Conservation (phyloP, 2,113 vertebrate genomes). For the Oostethus manadensis region DNA sequence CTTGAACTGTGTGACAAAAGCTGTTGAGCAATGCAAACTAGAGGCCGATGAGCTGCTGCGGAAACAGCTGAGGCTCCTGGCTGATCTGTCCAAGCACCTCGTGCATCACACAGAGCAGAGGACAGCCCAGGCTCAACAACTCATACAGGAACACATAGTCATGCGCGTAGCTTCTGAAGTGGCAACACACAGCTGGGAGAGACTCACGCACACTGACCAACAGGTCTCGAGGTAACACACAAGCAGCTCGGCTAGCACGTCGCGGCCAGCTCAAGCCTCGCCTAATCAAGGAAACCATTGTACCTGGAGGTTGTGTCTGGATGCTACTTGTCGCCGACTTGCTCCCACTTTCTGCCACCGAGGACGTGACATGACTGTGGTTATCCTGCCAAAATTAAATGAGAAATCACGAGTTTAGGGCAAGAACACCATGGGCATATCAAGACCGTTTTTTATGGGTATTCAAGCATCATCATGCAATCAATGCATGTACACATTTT, state of each 20-base stretch:
- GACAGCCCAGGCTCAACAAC: conserved; percentile 85
- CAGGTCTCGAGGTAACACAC: conserved; percentile 74
- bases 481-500: too few species aligned
- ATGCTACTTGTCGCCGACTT: conserved; percentile 58
- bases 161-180: conserved; percentile 81
- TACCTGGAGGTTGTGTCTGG: conserved; percentile 85
- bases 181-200: conserved; percentile 66
- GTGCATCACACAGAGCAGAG: conserved; percentile 81
- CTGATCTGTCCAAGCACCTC: conserved; percentile 83
- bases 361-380: conserved; percentile 8
- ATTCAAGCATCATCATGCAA: not conserved
- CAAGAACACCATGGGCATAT: not conserved
- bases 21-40: conserved; percentile 10
- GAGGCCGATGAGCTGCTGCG: conserved; percentile 16
- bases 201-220: conserved; percentile 74
- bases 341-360: conserved; percentile 51
- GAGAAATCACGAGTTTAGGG: not conserved
- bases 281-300: conserved; percentile 84
- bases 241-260: conserved; percentile 74
- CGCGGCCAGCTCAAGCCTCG: conserved; percentile 78
- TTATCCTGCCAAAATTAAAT: conserved; percentile 33
- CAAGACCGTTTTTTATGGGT: too few species aligned
- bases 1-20: too few species aligned
- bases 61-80: conserved; percentile 66
- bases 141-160: conserved; percentile 87